Evolutionary conservation across 2,888 invertebrate species (phyloP).

Genomic region (Sialis lutaria): DNA sequence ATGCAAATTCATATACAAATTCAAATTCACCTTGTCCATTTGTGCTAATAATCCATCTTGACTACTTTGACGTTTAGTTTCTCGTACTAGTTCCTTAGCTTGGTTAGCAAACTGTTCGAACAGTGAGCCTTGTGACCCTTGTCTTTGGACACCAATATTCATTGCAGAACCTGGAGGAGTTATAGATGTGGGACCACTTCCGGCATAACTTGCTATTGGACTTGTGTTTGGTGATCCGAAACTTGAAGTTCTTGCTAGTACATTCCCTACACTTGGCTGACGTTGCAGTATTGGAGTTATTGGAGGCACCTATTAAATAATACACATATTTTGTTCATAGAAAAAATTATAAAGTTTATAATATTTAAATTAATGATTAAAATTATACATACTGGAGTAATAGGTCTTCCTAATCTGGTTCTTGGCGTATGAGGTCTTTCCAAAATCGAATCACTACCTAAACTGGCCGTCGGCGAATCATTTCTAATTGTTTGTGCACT

Average conservation of each 20-base stretch:
- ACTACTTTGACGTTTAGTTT: slow-evolving; percentile 75
- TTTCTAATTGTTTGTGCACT: slow-evolving; percentile 31
- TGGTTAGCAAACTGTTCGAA: slow-evolving; percentile 78
- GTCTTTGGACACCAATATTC: slow-evolving; percentile 33
- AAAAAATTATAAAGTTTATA: slow-evolving; percentile 4
- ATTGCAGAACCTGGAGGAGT: slow-evolving; percentile 22
- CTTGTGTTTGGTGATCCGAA: slow-evolving; percentile 29
- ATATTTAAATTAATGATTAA: slow-evolving; percentile 1
- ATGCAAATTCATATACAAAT: slow-evolving; percentile 7
- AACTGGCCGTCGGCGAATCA: slow-evolving; percentile 29
- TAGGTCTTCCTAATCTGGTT: slow-evolving; percentile 27
- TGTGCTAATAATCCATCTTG: slow-evolving; percentile 78
- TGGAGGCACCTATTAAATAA: slow-evolving; percentile 27
- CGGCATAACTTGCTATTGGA: slow-evolving; percentile 8
- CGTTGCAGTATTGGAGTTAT: slow-evolving; percentile 34
- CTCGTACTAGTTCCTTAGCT: slow-evolving; percentile 75
- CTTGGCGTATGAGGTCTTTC: slow-evolving; percentile 37
- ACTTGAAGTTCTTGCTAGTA: slow-evolving; percentile 43
- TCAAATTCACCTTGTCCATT: slow-evolving; percentile 60
- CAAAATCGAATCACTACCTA: slow-evolving; percentile 28
- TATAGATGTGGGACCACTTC: slow-evolving; percentile 19
- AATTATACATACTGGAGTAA: slow-evolving; percentile 27
- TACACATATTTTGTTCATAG: slow-evolving; percentile 3
- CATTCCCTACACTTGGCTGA: slow-evolving; percentile 41
- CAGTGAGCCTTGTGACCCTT: slow-evolving; percentile 68